A percentile compares a stretch with the other conserved stretches of the same genome.
Evolutionary conservation across 2,113 vertebrate genomes (phyloP).

Genomic region (Erinaceus europaeus): DNA sequence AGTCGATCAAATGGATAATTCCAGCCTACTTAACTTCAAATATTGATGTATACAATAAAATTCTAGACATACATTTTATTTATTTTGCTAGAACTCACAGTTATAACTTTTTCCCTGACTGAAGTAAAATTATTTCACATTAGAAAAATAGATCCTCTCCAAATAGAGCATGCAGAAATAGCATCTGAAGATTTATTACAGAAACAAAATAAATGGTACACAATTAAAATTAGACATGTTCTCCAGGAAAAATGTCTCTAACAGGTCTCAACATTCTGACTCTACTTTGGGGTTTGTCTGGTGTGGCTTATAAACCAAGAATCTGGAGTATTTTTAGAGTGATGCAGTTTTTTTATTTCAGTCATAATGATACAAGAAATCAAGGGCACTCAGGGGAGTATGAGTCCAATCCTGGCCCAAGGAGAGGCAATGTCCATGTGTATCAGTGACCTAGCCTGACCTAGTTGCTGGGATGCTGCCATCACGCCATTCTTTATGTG

Average conservation of each 20-base stretch:
- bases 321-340: slow-evolving; percentile 44
- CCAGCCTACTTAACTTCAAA: not conserved
- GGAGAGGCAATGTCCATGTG: not conserved
- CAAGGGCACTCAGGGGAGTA: not conserved
- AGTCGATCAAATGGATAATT: not conserved
- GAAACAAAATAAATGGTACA: slow-evolving; percentile 46
- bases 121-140: slow-evolving; percentile 33
- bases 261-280: not conserved
- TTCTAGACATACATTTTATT: not conserved
- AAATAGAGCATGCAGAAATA: slow-evolving; percentile 60
- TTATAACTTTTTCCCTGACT: slow-evolving; percentile 38
- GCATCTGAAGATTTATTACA: slow-evolving; percentile 55
- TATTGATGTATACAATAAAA: not conserved
- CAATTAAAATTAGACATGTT: slow-evolving; percentile 58
- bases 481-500: not conserved
- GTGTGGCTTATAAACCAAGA: slow-evolving; percentile 1
- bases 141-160: slow-evolving; percentile 46
- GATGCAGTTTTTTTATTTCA: slow-evolving; percentile 45
- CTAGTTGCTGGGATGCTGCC: not conserved
- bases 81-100: slow-evolving; percentile 23
- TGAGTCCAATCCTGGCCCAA: slow-evolving; percentile 10
- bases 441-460: not conserved
- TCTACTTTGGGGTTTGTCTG: slow-evolving; percentile 53
- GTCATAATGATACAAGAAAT: slow-evolving; percentile 2
- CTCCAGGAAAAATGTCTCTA: slow-evolving; percentile 22